These are phyloP conservation scores for Brachionichthys hirsutus DNA, from an alignment of 2,113 vertebrate genomes.

Conservation along the genomic window DNA sequence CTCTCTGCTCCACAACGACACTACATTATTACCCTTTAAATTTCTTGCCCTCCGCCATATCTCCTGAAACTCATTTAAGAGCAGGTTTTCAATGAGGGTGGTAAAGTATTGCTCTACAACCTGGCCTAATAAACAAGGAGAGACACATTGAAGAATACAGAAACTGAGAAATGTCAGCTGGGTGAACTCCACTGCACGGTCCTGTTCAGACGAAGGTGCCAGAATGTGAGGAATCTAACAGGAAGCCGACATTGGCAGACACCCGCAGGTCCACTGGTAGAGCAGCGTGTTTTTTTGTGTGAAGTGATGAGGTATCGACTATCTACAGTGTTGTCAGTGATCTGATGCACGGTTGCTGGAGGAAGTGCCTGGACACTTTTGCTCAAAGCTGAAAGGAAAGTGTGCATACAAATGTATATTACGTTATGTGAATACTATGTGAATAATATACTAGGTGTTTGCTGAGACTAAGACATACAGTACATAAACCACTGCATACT, in stretches of 20 bases:
- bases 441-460: constrained; percentile 78
- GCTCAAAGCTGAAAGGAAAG: constrained; percentile 50
- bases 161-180: constrained; percentile 39
- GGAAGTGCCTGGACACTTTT: constrained; percentile 77
- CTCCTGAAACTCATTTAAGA: constrained; percentile 21
- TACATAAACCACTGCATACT: constrained; percentile 67
- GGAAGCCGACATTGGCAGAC: constrained; percentile 11
- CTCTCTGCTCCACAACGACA: neutral
- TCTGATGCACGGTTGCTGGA: constrained; percentile 43
- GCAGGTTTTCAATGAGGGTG: constrained; percentile 12
- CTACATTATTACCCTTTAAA: constrained; percentile 27
- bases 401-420: constrained; percentile 82
- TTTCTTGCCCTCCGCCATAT: constrained; percentile 13
- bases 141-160: constrained; percentile 18
- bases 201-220: constrained; percentile 14
- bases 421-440: constrained; percentile 80
- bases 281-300: neutral
- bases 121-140: constrained; percentile 31
- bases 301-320: constrained; percentile 28
- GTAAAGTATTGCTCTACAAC: constrained; percentile 18
- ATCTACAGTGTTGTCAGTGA: constrained; percentile 35
- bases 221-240: constrained; percentile 32
- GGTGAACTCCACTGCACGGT: constrained; percentile 22
- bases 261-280: constrained; percentile 21
- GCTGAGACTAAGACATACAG: constrained; percentile 71